Conservation (phyloP, 2,888 invertebrate species). For the Andricus curvator region DNA sequence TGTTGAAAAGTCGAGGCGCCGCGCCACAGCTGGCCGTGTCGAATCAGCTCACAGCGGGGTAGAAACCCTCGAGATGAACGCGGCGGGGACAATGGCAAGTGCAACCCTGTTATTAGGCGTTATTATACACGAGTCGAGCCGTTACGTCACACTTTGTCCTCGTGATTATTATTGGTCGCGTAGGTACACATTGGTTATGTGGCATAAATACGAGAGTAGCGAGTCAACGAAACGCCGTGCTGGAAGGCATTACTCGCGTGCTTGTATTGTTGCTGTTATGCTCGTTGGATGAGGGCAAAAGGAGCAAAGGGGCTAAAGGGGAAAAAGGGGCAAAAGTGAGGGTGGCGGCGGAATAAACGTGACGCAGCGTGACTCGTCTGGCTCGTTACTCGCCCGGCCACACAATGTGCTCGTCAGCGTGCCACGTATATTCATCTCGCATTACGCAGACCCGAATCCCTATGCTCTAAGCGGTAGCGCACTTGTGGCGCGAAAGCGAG, state of each 20-base stretch:
- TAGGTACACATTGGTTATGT: constrained; percentile 54
- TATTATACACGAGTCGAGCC: constrained; percentile 51
- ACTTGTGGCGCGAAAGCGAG: constrained; percentile 31
- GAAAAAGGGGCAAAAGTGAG: constrained; percentile 41
- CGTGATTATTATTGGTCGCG: constrained; percentile 52
- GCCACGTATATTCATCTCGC: constrained; percentile 60
- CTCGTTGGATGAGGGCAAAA: constrained; percentile 45
- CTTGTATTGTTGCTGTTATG: constrained; percentile 41
- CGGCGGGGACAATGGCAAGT: constrained; percentile 49
- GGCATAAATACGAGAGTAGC: constrained; percentile 54
- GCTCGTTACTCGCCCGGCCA: constrained; percentile 67
- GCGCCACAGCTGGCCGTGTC: constrained; percentile 75
- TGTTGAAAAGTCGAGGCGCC: constrained; percentile 53
- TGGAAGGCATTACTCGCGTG: constrained; percentile 28
- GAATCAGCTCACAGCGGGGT: constrained; percentile 69
- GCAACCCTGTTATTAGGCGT: constrained; percentile 53
- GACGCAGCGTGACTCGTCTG: constrained; percentile 72
- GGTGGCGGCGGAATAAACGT: constrained; percentile 61
- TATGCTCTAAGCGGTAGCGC: constrained; percentile 37
- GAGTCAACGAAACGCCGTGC: constrained; percentile 35
- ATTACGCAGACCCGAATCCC: constrained; percentile 58
- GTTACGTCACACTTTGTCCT: constrained; percentile 48
- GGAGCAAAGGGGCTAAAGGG: constrained; percentile 43
- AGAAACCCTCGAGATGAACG: constrained; percentile 58
- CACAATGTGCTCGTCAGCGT: constrained; percentile 73